These are phyloP conservation scores for Globicephala melas DNA, from an alignment of 2,113 vertebrate genomes.

Conservation along the genomic window DNA sequence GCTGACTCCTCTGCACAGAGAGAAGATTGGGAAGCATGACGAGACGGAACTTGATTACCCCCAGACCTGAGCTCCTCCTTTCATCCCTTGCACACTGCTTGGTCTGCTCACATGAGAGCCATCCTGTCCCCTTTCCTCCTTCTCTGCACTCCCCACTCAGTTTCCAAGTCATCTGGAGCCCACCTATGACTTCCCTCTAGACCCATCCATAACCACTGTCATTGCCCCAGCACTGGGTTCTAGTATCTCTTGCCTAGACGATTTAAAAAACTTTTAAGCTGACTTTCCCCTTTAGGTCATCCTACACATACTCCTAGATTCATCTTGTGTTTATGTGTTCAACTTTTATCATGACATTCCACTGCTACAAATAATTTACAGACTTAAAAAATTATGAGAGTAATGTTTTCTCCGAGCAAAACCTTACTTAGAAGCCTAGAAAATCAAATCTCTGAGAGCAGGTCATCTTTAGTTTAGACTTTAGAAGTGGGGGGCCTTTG, in stretches of 20 bases:
- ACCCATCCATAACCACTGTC: background rate
- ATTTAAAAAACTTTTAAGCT: background rate
- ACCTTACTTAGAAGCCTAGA: background rate
- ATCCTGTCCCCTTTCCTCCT: too few species aligned
- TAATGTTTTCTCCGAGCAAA: background rate
- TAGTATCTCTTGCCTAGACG: background rate
- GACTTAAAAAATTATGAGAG: background rate
- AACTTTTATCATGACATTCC: background rate
- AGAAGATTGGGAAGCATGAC: background rate
- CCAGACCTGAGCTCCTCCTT: background rate
- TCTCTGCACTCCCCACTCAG: background rate
- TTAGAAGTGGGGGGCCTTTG: background rate
- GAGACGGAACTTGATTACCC: background rate
- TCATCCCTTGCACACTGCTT: background rate
- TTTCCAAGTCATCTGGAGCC: background rate
- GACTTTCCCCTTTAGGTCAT: background rate
- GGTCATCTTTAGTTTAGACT: background rate
- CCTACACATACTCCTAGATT: background rate
- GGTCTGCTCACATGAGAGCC: background rate
- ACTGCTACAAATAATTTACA: background rate
- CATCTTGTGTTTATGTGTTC: background rate
- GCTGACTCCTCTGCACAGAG: background rate
- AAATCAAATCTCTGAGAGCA: background rate
- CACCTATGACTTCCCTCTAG: background rate
- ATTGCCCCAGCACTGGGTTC: background rate